A percentile compares a stretch with the other conserved stretches of the same genome.
Evolutionary conservation across 2,113 vertebrate genomes (phyloP).

Genomic region (Lepisosteus osseus): DNA sequence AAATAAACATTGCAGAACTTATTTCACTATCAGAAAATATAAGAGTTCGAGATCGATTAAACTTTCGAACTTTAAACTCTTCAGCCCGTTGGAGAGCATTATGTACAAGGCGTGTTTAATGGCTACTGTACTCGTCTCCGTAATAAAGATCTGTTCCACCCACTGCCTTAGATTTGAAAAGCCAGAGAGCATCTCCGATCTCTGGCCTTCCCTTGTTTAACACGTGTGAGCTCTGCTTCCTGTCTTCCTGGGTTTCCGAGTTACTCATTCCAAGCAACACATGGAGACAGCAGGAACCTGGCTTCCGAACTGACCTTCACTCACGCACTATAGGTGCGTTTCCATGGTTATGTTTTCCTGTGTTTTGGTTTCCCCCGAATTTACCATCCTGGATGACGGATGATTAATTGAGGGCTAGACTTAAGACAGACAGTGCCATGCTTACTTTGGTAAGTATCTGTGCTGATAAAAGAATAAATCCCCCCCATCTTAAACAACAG

Average conservation of each 20-base stretch:
- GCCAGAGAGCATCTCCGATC: too few relatives aligned
- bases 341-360: slow-evolving; percentile 15
- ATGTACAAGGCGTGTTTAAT: too few relatives aligned
- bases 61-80: neutral
- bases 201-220: neutral
- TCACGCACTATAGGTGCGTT: neutral
- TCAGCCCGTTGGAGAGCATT: too few relatives aligned
- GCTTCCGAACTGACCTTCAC: neutral
- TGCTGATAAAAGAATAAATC: neutral
- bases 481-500: too few relatives aligned
- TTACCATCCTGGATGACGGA: neutral
- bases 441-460: slow-evolving; percentile 1
- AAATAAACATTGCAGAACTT: too few relatives aligned
- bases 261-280: neutral
- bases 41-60: slow-evolving; percentile 5
- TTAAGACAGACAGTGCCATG: neutral
- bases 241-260: neutral
- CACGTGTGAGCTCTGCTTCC: neutral
- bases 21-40: too few relatives aligned
- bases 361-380: neutral
- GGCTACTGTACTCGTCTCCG: too few relatives aligned
- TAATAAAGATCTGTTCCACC: too few relatives aligned
- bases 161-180: too few relatives aligned
- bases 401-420: slow-evolving; percentile 7
- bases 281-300: neutral